These are phyloP conservation scores for Andrena chrysosceles DNA, from an alignment of 2,888 invertebrate species.

Conservation along the genomic window DNA sequence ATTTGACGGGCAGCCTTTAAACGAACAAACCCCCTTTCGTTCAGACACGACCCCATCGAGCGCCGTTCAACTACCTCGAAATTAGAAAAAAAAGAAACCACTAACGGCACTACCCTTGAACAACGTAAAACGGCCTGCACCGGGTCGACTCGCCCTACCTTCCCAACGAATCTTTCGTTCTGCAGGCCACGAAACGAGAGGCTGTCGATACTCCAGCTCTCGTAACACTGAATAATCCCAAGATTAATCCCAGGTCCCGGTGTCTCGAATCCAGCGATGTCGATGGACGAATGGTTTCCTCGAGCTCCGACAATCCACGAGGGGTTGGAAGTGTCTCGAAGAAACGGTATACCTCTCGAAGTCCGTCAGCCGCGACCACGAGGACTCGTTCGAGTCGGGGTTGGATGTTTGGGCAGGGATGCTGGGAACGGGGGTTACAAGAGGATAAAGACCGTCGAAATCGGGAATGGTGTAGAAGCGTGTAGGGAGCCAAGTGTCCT, in stretches of 20 bases:
- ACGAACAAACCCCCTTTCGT: slow-evolving; percentile 44
- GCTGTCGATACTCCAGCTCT: slow-evolving; percentile 82
- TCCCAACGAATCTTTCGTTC: slow-evolving; percentile 12
- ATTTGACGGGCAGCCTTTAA: slow-evolving; percentile 45
- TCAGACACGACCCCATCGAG: slow-evolving; percentile 42
- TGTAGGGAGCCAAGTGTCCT: slow-evolving; percentile 85
- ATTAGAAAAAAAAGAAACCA: slow-evolving; percentile 56
- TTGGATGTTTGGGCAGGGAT: slow-evolving; percentile 46
- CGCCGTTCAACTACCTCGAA: slow-evolving; percentile 64
- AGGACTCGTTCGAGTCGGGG: slow-evolving; percentile 58
- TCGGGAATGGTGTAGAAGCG: slow-evolving; percentile 83
- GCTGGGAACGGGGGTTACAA: slow-evolving; percentile 32
- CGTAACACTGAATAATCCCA: slow-evolving; percentile 22
- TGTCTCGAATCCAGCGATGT: slow-evolving; percentile 42
- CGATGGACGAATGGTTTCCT: slow-evolving; percentile 30
- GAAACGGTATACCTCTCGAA: slow-evolving; percentile 59
- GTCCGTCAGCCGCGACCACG: slow-evolving; percentile 30
- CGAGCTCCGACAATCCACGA: slow-evolving; percentile 19
- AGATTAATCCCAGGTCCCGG: slow-evolving; percentile 16
- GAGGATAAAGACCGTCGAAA: slow-evolving; percentile 64
- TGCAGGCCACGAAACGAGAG: slow-evolving; percentile 67
- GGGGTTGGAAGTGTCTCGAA: background rate
- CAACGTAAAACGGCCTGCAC: slow-evolving; percentile 53
- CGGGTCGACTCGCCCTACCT: slow-evolving; percentile 25
- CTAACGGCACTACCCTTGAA: slow-evolving; percentile 53